These are phyloP conservation scores for Hofmannophila pseudospretella DNA, from an alignment of 2,888 invertebrate genomes.

Conservation along the genomic window DNA sequence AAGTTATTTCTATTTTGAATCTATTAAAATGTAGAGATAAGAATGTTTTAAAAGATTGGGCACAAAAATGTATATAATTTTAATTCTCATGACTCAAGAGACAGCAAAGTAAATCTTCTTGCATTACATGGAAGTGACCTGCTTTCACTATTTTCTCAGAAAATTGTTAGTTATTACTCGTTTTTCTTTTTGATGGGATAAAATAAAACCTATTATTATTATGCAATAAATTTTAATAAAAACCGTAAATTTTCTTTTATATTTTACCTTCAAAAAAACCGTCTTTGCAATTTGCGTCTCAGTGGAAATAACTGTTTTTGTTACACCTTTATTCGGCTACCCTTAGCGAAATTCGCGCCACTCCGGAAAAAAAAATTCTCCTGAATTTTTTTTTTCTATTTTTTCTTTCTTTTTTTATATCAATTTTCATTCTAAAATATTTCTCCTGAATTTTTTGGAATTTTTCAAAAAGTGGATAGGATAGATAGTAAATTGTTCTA, in stretches of 20 bases:
- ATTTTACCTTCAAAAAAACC: slow-evolving; percentile 3
- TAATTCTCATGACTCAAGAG: slow-evolving; percentile 14
- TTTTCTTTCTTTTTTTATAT: too few species aligned
- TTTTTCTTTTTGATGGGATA: slow-evolving; percentile 51
- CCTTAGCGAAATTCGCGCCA: too few species aligned
- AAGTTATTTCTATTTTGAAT: background rate
- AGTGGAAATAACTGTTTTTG: too few species aligned
- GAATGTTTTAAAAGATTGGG: slow-evolving; percentile 1
- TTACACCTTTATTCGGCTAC: too few species aligned
- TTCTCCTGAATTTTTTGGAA: too few species aligned
- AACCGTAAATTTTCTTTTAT: slow-evolving; percentile 16
- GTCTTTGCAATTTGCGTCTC: too few species aligned
- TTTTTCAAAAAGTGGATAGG: too few species aligned
- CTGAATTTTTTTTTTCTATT: too few species aligned
- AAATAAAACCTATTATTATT: slow-evolving; percentile 37
- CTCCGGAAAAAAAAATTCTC: too few species aligned
- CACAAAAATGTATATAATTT: slow-evolving; percentile 9
- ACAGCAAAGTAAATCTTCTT: slow-evolving; percentile 2
- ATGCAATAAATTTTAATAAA: slow-evolving; percentile 55
- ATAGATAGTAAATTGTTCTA: too few species aligned
- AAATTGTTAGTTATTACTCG: slow-evolving; percentile 44
- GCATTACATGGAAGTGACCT: slow-evolving; percentile 11
- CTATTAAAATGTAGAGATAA: background rate
- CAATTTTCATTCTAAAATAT: too few species aligned
- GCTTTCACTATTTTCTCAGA: slow-evolving; percentile 41